A percentile compares a stretch with the other conserved stretches of the same genome.
phyloP scores from a whole-genome alignment of 2,888 invertebrate species.

The Cephus spinipes region DNA sequence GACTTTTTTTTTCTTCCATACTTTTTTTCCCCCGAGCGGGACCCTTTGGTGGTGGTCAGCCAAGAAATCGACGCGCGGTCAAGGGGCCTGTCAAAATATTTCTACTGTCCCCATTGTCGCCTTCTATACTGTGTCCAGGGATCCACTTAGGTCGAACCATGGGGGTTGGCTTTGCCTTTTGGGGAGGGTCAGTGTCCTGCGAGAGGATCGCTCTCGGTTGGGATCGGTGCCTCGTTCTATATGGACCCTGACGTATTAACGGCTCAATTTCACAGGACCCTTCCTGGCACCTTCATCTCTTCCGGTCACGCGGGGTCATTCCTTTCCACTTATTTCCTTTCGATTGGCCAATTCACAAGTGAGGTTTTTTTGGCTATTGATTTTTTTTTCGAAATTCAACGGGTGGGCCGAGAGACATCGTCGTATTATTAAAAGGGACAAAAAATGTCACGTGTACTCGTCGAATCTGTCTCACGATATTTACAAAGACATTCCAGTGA shows the following conservation, averaged over 20 bases:
- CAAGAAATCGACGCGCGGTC: conserved; percentile 29
- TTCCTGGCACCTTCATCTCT: not conserved
- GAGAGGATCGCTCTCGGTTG: conserved; percentile 20
- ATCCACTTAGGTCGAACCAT: conserved; percentile 21
- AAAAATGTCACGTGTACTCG: not conserved
- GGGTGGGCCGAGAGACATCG: not conserved
- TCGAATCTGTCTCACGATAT: not conserved
- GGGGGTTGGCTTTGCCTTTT: conserved; percentile 30
- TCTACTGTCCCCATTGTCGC: conserved; percentile 32
- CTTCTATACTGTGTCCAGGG: conserved; percentile 29
- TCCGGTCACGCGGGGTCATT: conserved; percentile 7
- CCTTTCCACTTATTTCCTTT: not conserved
- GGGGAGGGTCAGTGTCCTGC: conserved; percentile 44
- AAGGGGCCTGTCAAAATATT: conserved; percentile 56
- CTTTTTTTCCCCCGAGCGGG: conserved; percentile 11
- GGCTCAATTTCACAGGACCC: conserved; percentile 60
- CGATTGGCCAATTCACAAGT: not conserved
- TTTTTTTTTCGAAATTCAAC: not conserved
- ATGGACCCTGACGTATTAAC: conserved; percentile 48
- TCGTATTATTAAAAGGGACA: not conserved
- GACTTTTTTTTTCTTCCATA: conserved; percentile 20
- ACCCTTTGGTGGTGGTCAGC: conserved; percentile 8
- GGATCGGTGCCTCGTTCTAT: conserved; percentile 14
- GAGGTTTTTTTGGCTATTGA: not conserved
- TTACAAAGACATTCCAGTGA: not conserved